Conservation (phyloP, 2,888 invertebrate species). For the Steinernema scapterisci region DNA sequence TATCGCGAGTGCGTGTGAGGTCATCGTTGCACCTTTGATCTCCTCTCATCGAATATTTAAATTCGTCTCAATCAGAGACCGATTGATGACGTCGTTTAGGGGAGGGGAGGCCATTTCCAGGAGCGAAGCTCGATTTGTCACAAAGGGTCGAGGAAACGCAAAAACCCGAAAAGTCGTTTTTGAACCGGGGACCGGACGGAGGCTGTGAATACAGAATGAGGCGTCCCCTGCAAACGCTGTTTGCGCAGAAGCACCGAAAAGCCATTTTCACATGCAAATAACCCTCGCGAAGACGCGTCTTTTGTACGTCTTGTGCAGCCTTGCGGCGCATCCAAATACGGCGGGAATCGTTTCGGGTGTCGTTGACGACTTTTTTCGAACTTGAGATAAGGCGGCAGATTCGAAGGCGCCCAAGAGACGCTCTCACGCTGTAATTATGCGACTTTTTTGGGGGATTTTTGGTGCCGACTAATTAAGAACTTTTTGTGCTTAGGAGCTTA, state of each 20-base stretch:
- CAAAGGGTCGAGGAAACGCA: neutral
- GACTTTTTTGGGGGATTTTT: neutral
- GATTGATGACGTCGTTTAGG: neutral
- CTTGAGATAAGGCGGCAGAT: neutral
- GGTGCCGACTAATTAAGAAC: neutral
- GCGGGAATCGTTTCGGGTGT: neutral
- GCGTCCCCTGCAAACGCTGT: neutral
- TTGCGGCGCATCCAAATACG: neutral
- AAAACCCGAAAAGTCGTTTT: neutral
- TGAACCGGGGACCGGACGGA: constrained; percentile 6
- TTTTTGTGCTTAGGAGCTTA: neutral
- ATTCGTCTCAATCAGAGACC: neutral
- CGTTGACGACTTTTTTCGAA: constrained; percentile 22
- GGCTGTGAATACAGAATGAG: neutral
- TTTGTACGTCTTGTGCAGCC: constrained; percentile 3
- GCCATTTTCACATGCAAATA: constrained; percentile 32
- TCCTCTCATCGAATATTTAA: constrained; percentile 22
- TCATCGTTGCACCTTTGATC: constrained; percentile 1
- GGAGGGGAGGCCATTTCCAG: neutral
- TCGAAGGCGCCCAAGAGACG: neutral
- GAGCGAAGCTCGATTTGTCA: neutral
- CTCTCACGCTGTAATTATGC: constrained; percentile 22
- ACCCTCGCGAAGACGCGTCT: constrained; percentile 17
- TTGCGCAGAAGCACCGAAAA: constrained; percentile 24
- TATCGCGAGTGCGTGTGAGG: constrained; percentile 31